Evolutionary conservation across 2,888 invertebrate genomes (phyloP), one percentile per base, ranked within the genome.

Genomic region (Malacosoma neustria): DNA sequence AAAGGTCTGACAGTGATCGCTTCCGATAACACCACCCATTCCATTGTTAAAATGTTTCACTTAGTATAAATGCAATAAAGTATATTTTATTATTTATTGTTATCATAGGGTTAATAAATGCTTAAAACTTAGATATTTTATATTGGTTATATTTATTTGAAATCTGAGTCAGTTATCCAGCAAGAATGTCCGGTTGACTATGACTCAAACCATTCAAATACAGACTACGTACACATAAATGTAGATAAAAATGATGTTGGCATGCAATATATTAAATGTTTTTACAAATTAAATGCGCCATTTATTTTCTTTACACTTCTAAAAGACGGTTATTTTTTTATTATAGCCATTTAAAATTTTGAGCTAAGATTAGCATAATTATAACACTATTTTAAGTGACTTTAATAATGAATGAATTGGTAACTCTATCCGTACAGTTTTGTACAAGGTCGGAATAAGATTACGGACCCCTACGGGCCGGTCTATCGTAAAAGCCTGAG

Each of bases 91-190:
- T n/a, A n/a, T n/a, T n/a, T n/a, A n/a, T n/a, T n/a, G n/a, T n/a
- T n/a, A n/a, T n/a, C n/a, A n/a, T n/a, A n/a, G n/a, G n/a, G n/a
- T n/a, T n/a, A n/a, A n/a, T n/a, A n/a, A n/a, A n/a, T n/a, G n/a
- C n/a, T n/a, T n/a, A n/a, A n/a, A n/a, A n/a, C n/a, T n/a, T n/a
- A n/a, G n/a, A n/a, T n/a, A n/a, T n/a, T n/a, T n/a, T n/a, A n/a
- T n/a, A n/a, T n/a, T n/a, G n/a, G n/a, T 33, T 11, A 33, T 39
- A 40, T 12, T 12, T 32, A 32, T 32, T 14, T 22, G 22, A 3
- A 2, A 5, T n/a, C n/a, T n/a, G n/a, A n/a, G n/a, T n/a, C 22
- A 22, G 22, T 22, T 22, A 22, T 22, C 22, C 9, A 4, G 4
- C 22, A 22, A 22, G 22, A 22, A 22, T 22, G 22, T 22, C 22